Percentiles rank a stretch among this genome's conserved stretches.
Conservation (phyloP, 2,113 vertebrate genomes). For the Sciurus niger region DNA sequence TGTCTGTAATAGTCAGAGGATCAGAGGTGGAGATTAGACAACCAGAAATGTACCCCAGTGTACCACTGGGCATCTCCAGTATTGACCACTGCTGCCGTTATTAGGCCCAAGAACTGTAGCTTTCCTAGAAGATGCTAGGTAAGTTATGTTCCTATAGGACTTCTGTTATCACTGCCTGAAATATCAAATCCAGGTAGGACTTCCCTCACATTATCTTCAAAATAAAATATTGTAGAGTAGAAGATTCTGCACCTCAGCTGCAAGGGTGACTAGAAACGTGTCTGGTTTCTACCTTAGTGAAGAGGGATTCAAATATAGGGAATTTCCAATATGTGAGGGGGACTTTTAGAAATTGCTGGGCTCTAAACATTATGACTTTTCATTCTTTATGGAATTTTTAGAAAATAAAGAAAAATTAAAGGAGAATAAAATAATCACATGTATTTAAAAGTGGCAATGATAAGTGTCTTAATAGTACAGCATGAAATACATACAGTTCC, state of each 20-base stretch:
- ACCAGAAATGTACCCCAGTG: fast-evolving
- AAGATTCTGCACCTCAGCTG: not conserved
- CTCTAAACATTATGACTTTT: not conserved
- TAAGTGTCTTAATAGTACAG: not conserved
- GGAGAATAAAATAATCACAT: not conserved
- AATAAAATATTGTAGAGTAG: not conserved
- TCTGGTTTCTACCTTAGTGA: not conserved
- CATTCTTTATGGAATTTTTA: not conserved
- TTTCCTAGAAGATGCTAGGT: not conserved
- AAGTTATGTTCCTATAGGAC: fast-evolving
- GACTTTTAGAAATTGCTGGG: not conserved
- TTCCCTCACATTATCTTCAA: not conserved
- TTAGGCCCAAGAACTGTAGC: not conserved
- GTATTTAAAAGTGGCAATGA: not conserved
- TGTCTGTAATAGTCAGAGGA: not conserved
- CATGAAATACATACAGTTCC: not conserved
- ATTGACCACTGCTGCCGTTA: too few relatives aligned
- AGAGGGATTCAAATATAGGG: not conserved
- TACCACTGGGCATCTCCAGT: not conserved
- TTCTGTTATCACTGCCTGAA: not conserved
- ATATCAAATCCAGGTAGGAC: not conserved
- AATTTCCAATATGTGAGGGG: not conserved
- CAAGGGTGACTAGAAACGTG: not conserved
- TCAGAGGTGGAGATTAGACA: not conserved
- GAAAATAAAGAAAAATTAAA: constrained; percentile 2